A percentile compares a stretch with the other conserved stretches of the same genome.
These are phyloP conservation scores for Indicator maculatus DNA, from an alignment of 2,113 vertebrate species.

Conservation along the genomic window DNA sequence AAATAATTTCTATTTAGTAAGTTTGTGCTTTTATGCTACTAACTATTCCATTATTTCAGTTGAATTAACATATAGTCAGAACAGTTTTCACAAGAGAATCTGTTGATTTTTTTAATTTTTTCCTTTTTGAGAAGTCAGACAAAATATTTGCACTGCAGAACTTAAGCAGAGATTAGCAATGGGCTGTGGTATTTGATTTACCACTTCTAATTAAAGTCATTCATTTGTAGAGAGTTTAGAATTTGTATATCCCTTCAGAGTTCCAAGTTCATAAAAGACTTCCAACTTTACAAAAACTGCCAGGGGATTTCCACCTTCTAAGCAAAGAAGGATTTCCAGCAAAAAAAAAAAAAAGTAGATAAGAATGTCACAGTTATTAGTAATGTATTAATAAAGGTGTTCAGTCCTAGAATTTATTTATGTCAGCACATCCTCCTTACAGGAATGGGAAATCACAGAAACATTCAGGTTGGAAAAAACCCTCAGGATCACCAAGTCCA, in stretches of 20 bases:
- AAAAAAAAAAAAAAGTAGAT: not conserved
- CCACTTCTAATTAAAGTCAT: not conserved
- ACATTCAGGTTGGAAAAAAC: too few relatives aligned
- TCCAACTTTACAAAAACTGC: not conserved
- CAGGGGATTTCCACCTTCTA: not conserved
- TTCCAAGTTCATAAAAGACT: not conserved
- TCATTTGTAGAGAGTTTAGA: not conserved
- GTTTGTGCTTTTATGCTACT: not conserved
- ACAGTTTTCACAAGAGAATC: not conserved
- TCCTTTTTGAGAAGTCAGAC: not conserved
- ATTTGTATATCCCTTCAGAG: not conserved
- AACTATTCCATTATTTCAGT: not conserved
- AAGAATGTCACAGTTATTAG: not conserved
- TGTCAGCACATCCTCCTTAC: not conserved
- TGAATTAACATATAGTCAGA: not conserved
- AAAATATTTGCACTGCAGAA: not conserved
- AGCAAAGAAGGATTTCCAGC: not conserved
- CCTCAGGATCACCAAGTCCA: too few relatives aligned
- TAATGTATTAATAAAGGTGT: not conserved
- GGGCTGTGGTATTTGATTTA: not conserved
- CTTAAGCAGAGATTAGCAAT: not conserved
- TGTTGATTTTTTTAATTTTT: not conserved
- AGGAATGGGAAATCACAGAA: not conserved
- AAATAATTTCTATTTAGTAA: not conserved
- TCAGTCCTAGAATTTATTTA: not conserved